These are phyloP conservation scores for Microtus oregoni DNA, from an alignment of 2,113 vertebrate genomes.

Conservation along the genomic window DNA sequence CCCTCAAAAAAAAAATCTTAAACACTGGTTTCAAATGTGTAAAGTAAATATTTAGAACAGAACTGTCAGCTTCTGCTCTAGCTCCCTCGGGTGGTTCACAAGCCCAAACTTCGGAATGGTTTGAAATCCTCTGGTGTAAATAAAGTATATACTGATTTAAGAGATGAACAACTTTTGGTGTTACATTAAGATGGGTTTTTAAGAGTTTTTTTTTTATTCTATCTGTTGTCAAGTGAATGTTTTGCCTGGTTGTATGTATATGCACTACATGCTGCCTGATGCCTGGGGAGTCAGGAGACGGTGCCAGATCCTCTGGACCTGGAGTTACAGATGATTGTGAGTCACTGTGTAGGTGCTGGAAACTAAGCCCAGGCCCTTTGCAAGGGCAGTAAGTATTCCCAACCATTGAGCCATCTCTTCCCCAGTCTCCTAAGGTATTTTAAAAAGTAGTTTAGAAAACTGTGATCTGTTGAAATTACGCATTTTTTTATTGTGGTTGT, in stretches of 20 bases:
- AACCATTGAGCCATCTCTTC: background rate
- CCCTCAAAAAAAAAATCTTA: background rate
- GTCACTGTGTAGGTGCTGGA: background rate
- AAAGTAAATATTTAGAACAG: background rate
- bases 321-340: background rate
- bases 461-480: constrained; percentile 14
- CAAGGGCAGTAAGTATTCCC: background rate
- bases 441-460: constrained; percentile 33
- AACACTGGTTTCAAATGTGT: background rate
- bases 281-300: background rate
- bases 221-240: background rate
- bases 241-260: background rate
- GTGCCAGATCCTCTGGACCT: background rate
- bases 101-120: background rate
- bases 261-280: background rate
- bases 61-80: background rate
- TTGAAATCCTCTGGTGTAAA: constrained; percentile 19
- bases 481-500: background rate
- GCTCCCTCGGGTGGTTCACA: background rate
- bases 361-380: background rate
- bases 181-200: background rate
- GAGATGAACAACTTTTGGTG: background rate
- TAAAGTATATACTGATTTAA: background rate
- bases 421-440: background rate
- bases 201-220: background rate